Percentiles rank a stretch among this genome's conserved stretches.
Conservation (phyloP, 2,888 invertebrate species). For the Arctia plantaginis region DNA sequence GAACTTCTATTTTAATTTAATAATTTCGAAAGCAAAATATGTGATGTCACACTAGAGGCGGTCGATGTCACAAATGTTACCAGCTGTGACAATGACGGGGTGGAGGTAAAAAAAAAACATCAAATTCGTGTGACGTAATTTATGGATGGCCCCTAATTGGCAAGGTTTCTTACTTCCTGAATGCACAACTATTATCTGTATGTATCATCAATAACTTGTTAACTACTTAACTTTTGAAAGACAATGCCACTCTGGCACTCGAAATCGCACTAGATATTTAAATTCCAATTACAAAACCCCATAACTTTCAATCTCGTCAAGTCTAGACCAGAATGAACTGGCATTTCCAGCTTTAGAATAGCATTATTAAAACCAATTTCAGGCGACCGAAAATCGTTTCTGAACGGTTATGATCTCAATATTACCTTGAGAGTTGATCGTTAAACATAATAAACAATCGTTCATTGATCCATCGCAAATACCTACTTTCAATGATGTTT, state of each 20-base stretch:
- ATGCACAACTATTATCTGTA: too few relatives aligned
- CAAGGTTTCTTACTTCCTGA: too few relatives aligned
- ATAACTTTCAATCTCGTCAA: constrained; percentile 1
- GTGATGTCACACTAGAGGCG: too few relatives aligned
- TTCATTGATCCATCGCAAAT: constrained; percentile 53
- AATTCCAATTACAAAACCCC: constrained; percentile 10
- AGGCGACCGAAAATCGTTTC: constrained; percentile 46
- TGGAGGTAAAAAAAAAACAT: too few relatives aligned
- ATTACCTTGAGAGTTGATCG: constrained; percentile 43
- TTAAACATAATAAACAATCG: constrained; percentile 59
- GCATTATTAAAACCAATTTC: constrained; percentile 48
- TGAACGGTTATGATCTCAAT: constrained; percentile 41
- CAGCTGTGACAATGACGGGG: too few relatives aligned
- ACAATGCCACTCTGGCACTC: not conserved
- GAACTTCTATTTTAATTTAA: too few relatives aligned
- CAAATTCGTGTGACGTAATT: too few relatives aligned
- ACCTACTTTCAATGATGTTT: constrained; percentile 59
- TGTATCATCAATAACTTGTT: too few relatives aligned
- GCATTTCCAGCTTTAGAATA: constrained; percentile 45
- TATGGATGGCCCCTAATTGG: too few relatives aligned
- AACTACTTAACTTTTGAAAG: not conserved
- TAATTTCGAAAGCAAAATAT: too few relatives aligned
- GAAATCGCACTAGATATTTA: constrained; percentile 2
- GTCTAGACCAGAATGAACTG: constrained; percentile 37
- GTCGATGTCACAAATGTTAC: too few relatives aligned